Percentiles rank a stretch among this genome's conserved stretches.
phyloP scores from a whole-genome alignment of 2,888 invertebrate genomes.

The Drosophila merina region DNA sequence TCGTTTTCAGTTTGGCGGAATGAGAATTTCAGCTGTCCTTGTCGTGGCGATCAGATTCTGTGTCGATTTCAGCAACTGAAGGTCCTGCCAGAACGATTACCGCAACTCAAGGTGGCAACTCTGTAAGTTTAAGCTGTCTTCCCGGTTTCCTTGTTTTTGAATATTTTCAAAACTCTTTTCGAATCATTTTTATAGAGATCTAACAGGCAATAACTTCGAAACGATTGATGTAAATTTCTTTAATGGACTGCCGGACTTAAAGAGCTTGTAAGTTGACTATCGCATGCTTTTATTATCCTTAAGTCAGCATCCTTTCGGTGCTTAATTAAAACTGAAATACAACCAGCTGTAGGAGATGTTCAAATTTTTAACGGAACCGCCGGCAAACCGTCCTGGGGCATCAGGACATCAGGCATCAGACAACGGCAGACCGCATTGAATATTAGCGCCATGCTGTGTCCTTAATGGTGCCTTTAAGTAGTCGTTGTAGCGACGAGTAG shows the following conservation, averaged over 20 bases:
- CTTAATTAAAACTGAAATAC: constrained; percentile 53
- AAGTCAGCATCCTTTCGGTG: constrained; percentile 4
- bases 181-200: constrained; percentile 81
- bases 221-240: constrained; percentile 79
- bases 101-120: constrained; percentile 80
- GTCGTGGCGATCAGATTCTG: constrained; percentile 83
- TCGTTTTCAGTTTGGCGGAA: constrained; percentile 69
- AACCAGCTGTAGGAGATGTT: constrained; percentile 33
- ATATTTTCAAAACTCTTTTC: neutral
- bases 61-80: constrained; percentile 83
- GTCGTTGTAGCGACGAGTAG: constrained; percentile 24
- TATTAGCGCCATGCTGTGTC: constrained; percentile 60
- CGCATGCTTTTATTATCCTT: neutral
- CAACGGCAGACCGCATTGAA: constrained; percentile 35
- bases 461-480: constrained; percentile 48
- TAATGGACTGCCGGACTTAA: constrained; percentile 76
- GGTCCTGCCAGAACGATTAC: constrained; percentile 81
- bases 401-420: constrained; percentile 6
- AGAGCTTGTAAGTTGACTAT: constrained; percentile 83
- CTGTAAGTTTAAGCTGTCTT: constrained; percentile 81
- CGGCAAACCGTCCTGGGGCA: neutral
- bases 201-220: constrained; percentile 84
- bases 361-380: constrained; percentile 30
- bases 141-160: neutral
- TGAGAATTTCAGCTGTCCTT: constrained; percentile 83